Percentiles rank a stretch among this genome's conserved stretches.
Conservation (phyloP, 37 sponge, comb jelly and placozoan species). For the Bolinopsis microptera region DNA sequence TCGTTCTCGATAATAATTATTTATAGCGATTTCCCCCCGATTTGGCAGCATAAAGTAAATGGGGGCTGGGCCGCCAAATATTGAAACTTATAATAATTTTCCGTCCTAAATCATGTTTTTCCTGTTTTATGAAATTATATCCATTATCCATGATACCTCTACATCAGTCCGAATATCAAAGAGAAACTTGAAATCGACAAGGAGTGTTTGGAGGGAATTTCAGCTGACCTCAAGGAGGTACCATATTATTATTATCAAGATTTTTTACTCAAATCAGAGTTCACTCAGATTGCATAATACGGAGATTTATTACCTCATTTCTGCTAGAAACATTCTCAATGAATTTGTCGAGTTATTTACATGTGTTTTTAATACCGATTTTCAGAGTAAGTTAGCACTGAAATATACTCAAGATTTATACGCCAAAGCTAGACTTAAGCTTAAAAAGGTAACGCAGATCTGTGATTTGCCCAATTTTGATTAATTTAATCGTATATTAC, state of each 20-base stretch:
- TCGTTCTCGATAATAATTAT: not conserved
- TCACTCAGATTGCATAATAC: too few species aligned
- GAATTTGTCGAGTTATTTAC: too few species aligned
- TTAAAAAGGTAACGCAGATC: not conserved
- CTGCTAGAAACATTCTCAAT: too few species aligned
- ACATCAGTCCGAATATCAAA: slow-evolving; percentile 16
- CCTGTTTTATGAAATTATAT: not conserved
- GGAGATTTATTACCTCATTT: too few species aligned
- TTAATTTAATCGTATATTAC: not conserved
- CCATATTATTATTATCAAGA: not conserved
- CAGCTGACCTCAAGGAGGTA: slow-evolving; percentile 5
- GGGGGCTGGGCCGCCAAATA: not conserved
- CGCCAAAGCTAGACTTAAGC: not conserved
- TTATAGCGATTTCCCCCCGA: not conserved
- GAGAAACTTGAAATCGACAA: slow-evolving; percentile 32
- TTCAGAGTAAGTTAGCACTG: slow-evolving; percentile 16
- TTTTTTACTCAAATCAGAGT: too few species aligned
- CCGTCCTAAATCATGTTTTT: not conserved
- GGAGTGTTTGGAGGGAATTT: slow-evolving; percentile 20
- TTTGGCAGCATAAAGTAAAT: not conserved
- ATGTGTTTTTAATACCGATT: too few species aligned
- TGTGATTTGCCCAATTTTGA: not conserved
- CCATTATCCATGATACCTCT: not conserved
- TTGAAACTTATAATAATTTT: too few species aligned
- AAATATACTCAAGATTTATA: not conserved